Conservation (phyloP, 2,888 invertebrate genomes). For the Nephrotoma appendiculata region DNA sequence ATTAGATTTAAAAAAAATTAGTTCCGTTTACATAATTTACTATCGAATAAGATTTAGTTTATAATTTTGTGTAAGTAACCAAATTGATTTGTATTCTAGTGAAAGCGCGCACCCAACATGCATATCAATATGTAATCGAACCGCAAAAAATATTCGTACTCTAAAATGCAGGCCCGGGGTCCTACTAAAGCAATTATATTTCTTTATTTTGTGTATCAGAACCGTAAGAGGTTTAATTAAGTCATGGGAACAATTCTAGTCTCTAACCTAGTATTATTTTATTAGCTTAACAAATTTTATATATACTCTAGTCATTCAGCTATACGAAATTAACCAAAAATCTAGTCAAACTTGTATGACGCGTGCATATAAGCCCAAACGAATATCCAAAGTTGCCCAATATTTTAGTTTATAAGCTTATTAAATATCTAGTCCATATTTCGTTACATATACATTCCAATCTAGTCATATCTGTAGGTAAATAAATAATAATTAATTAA, state of each 20-base stretch:
- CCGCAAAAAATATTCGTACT: not conserved
- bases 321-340: not conserved
- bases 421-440: not conserved
- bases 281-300: not conserved
- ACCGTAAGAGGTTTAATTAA: not conserved
- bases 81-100: not conserved
- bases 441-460: not conserved
- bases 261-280: not conserved
- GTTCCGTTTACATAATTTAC: not conserved
- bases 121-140: not conserved
- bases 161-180: not conserved
- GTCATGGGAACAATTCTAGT: not conserved
- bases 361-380: not conserved
- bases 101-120: not conserved
- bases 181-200: not conserved
- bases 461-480: not conserved
- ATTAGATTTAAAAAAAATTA: not conserved
- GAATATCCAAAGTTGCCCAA: not conserved
- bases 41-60: not conserved
- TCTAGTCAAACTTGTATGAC: not conserved
- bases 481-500: not conserved
- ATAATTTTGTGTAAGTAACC: not conserved
- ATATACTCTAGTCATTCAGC: not conserved
- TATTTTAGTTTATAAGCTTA: not conserved
- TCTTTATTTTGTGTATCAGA: not conserved